Percentiles rank a stretch among this genome's conserved stretches.
phyloP scores from a whole-genome alignment of 1,140 invertebrate genomes.

The Macrobrachium rosenbergii region DNA sequence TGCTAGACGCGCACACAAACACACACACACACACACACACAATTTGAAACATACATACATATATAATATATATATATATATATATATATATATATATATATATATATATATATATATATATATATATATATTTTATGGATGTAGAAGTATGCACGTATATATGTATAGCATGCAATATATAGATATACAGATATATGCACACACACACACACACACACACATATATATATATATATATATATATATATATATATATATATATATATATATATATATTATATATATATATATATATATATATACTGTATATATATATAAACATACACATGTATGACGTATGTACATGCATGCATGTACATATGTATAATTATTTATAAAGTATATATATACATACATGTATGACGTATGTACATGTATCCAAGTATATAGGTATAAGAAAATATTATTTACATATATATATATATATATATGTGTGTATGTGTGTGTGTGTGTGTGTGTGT shows the following conservation, averaged over 20 bases:
- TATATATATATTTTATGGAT: background rate
- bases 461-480: background rate
- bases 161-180: too few species aligned
- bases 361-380: background rate
- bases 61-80: too few species aligned
- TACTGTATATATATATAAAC: background rate
- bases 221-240: slow-evolving; percentile 12
- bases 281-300: slow-evolving; percentile 16
- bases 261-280: background rate
- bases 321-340: too few species aligned
- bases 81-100: too few species aligned
- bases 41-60: too few species aligned
- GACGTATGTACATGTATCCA: background rate
- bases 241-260: background rate
- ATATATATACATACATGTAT: background rate
- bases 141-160: too few species aligned
- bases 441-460: slow-evolving; percentile 7
- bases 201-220: background rate
- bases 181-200: background rate
- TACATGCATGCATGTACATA: too few species aligned
- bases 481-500: background rate
- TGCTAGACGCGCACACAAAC: too few species aligned
- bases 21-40: too few species aligned
- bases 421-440: too few species aligned
- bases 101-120: too few species aligned